phyloP scores from a whole-genome alignment of 2,888 invertebrate species.

The Apotomis turbidana region DNA sequence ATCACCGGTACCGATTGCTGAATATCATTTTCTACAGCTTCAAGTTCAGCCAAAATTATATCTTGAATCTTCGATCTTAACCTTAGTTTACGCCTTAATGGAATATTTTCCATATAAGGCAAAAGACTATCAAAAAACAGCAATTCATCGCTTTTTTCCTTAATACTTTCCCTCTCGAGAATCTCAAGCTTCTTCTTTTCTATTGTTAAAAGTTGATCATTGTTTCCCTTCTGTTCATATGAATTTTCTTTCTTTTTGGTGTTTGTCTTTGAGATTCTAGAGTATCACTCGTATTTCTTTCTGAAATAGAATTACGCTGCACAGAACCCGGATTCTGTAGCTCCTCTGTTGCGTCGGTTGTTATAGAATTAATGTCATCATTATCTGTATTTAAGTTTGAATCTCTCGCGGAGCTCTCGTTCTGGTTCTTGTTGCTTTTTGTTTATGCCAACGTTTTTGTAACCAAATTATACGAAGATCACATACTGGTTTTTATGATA shows the following conservation, averaged over 20 bases:
- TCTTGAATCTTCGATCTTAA: constrained; percentile 51
- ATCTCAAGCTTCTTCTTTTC: constrained; percentile 41
- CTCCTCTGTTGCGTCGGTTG: too few relatives aligned
- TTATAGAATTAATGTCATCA: not conserved
- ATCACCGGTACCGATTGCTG: too few relatives aligned
- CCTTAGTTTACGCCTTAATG: constrained; percentile 47
- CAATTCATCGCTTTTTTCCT: constrained; percentile 47
- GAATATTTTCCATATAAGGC: constrained; percentile 49
- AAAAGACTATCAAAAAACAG: constrained; percentile 52
- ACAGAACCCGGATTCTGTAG: too few relatives aligned
- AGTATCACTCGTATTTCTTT: too few relatives aligned
- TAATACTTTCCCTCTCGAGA: constrained; percentile 44
- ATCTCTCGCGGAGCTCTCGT: not conserved
- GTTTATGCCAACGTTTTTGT: too few relatives aligned
- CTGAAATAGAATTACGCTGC: too few relatives aligned
- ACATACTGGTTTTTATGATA: too few relatives aligned
- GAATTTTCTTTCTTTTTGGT: not conserved
- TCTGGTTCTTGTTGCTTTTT: not conserved
- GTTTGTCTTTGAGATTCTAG: not conserved
- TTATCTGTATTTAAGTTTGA: too few relatives aligned
- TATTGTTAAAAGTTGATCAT: constrained; percentile 33
- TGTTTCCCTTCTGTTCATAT: constrained; percentile 24
- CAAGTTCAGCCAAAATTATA: constrained; percentile 49
- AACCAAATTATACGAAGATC: too few relatives aligned
- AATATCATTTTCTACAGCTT: constrained; percentile 43